Evolutionary conservation across 2,888 invertebrate species (phyloP), one percentile per base, ranked within the genome.

Genomic region (Timema cristinae): DNA sequence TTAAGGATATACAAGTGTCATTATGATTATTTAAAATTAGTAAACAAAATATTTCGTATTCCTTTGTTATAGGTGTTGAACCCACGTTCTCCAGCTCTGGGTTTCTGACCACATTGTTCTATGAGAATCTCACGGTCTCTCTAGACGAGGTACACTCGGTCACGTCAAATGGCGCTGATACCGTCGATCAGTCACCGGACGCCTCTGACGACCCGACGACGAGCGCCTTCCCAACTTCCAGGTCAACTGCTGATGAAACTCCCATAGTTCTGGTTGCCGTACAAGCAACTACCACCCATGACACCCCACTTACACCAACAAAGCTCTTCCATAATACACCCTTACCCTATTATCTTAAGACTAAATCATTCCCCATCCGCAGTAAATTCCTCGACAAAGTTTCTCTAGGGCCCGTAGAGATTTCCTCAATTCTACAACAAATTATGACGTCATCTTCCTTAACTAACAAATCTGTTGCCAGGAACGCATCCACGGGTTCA

Each of bases 391-490:
- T 67, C 5, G 50, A 50, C 47, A 68, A 54, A 8, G 50, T 67
- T 50, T 59, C 67, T 1, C 71, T 71, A 51, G 71, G 71, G 10
- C 71, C 71, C 16, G 47, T 71, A 15, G 71, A 68, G 59, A 67
- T 71, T 8, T 71, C 67, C 50, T 67, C 71, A 9, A 16, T 71
- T 7, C 67, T 71, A 5, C 71, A 71, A n/a, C 67, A 71, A 67
- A 71, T 67, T 7, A 56, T 59, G 50, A 69, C 50, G 16, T 69
- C 69, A 5, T 69, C 63, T 2, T 61, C 50, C 52, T 52, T 32
- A 11, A 67, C 67, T 6, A 67, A 49, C 13, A 15, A 50, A 15
- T 11, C 67, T 15, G 48, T 67, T 7, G 11, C 50, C 13, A 50
- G 32, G 50, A 51, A 68, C 7, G 13, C 52, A 32, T n/a, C 8